Conservation (phyloP, 2,113 vertebrate species). For the Arothron firmamentum region DNA sequence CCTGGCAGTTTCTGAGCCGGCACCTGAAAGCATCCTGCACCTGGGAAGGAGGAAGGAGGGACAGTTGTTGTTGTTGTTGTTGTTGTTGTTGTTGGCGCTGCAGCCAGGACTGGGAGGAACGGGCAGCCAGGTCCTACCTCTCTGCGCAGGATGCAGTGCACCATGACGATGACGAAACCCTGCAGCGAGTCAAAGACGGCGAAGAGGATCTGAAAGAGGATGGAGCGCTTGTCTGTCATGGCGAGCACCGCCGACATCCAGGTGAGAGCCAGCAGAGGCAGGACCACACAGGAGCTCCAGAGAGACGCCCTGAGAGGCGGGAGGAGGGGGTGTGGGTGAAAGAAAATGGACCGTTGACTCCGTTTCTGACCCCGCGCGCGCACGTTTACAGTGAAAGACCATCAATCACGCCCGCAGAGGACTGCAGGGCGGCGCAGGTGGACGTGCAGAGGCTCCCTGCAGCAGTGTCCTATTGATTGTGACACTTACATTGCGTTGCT, state of each 20-base stretch:
- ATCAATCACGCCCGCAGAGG: conserved; percentile 39
- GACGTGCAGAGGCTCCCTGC: conserved; percentile 41
- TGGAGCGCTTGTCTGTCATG: conserved; percentile 99
- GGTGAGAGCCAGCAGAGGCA: conserved; percentile 94
- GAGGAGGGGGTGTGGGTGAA: conserved; percentile 11
- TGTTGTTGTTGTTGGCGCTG: too few species aligned
- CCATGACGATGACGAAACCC: conserved; percentile 99
- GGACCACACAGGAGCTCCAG: conserved; percentile 97
- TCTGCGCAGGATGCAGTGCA: conserved; percentile 95
- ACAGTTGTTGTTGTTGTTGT: not conserved
- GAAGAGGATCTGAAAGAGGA: conserved; percentile 98
- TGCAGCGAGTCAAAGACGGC: conserved; percentile 98
- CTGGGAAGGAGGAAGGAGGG: conserved; percentile 61
- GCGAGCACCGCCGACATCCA: conserved; percentile 99
- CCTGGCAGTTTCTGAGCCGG: conserved; percentile 95
- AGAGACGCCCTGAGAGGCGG: conserved; percentile 87
- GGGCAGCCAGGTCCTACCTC: conserved; percentile 76
- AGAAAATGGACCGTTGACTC: not conserved
- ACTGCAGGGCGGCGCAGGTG: conserved; percentile 4
- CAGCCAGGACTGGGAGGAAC: not conserved
- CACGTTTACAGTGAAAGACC: conserved; percentile 1
- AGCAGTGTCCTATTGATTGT: conserved; percentile 63
- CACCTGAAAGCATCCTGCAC: conserved; percentile 98
- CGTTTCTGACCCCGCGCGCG: not conserved
- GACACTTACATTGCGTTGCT: conserved; percentile 99